These are phyloP conservation scores for Agriopis leucophaearia DNA, from an alignment of 2,888 invertebrate species.

Conservation along the genomic window DNA sequence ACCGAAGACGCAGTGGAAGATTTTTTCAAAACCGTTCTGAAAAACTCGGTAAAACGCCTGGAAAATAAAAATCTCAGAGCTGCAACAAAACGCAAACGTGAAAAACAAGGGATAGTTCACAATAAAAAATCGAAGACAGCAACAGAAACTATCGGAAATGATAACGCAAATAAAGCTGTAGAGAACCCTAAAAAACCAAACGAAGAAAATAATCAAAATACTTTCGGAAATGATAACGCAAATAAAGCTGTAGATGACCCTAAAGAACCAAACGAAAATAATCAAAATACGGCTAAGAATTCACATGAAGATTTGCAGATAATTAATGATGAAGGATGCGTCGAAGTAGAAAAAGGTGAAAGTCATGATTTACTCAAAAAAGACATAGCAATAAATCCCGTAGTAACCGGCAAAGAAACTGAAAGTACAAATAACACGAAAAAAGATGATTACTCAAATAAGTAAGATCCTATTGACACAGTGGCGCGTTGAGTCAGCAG, in stretches of 20 bases:
- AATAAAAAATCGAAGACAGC: too few relatives aligned
- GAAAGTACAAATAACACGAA: slow-evolving; percentile 3
- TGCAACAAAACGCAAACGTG: slow-evolving; percentile 3
- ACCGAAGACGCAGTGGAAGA: too few relatives aligned
- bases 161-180: too few relatives aligned
- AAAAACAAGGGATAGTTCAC: neutral
- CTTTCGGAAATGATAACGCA: too few relatives aligned
- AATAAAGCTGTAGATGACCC: too few relatives aligned
- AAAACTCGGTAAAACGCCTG: slow-evolving; percentile 21
- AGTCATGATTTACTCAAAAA: neutral
- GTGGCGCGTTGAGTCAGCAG: slow-evolving; percentile 1
- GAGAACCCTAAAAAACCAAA: too few relatives aligned
- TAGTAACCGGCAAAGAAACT: slow-evolving; percentile 1
- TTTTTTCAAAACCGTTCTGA: slow-evolving; percentile 31
- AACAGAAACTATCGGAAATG: too few relatives aligned
- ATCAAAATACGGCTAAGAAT: slow-evolving; percentile 1
- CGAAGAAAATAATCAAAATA: neutral
- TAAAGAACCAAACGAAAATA: too few relatives aligned
- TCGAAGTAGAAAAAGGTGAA: neutral
- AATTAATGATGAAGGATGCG: slow-evolving; percentile 1
- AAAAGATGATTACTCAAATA: neutral
- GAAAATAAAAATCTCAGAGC: slow-evolving; percentile 18
- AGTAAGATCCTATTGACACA: neutral
- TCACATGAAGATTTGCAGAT: slow-evolving; percentile 1
- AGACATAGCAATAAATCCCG: slow-evolving; percentile 1